A percentile compares a stretch with the other conserved stretches of the same genome.
Evolutionary conservation across 2,797 vertebrate species (phyloP).

Genomic region (Tympanoctomys barrerae): DNA sequence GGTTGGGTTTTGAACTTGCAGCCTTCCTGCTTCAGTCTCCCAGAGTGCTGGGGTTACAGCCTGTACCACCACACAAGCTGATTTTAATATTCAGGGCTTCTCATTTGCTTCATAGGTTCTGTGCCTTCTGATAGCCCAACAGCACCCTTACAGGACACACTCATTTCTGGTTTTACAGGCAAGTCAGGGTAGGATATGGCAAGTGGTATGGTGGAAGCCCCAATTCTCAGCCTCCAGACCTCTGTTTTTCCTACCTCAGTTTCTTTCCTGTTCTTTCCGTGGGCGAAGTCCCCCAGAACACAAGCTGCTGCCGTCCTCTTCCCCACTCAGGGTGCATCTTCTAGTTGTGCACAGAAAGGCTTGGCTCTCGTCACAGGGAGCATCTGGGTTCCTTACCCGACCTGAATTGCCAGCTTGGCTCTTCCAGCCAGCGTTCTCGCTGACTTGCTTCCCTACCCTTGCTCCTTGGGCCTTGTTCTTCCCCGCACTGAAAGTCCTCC

Average conservation of each 20-base stretch:
- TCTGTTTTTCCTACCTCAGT: background rate
- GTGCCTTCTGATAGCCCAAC: background rate
- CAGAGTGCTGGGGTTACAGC: background rate
- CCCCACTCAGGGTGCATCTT: background rate
- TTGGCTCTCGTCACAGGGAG: accelerated
- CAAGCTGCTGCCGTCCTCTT: background rate
- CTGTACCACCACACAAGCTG: background rate
- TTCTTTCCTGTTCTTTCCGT: background rate
- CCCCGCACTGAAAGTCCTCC: background rate
- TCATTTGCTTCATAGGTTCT: background rate
- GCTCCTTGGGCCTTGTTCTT: background rate
- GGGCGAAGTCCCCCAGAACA: background rate
- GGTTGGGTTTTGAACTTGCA: background rate
- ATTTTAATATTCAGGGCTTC: background rate
- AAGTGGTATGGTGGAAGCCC: background rate
- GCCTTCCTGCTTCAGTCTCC: background rate
- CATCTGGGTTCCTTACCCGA: background rate
- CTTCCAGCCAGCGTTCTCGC: background rate
- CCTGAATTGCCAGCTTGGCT: background rate
- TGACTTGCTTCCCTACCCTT: background rate
- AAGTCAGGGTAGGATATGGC: background rate
- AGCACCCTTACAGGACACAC: background rate
- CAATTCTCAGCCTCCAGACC: background rate
- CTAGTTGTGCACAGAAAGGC: accelerated
- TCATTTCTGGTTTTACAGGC: background rate